Percentiles rank a stretch among this genome's conserved stretches.
Conservation (phyloP, 2,888 invertebrate genomes). For the Drosophila mulleri region DNA sequence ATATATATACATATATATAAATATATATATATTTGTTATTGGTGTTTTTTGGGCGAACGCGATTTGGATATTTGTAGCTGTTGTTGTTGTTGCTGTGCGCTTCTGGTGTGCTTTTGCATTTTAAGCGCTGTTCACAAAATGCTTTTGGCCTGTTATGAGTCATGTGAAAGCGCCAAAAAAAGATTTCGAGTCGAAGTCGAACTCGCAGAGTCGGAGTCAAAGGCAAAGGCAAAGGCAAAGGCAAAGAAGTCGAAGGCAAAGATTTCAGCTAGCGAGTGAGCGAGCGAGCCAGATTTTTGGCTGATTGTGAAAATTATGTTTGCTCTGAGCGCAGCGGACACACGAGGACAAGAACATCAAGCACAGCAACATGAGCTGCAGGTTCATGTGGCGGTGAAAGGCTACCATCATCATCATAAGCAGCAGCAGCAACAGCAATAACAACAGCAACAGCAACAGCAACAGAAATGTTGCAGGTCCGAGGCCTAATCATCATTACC, state of each 20-base stretch:
- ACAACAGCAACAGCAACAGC: conserved; percentile 20
- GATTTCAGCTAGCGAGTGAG: conserved; percentile 34
- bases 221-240: conserved; percentile 34
- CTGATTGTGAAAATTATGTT: conserved; percentile 79
- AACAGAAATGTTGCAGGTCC: conserved; percentile 36
- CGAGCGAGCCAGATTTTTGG: conserved; percentile 68
- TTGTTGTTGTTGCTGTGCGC: conserved; percentile 32
- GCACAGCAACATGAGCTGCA: conserved; percentile 56
- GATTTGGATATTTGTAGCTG: conserved; percentile 63
- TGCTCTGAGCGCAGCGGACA: conserved; percentile 71
- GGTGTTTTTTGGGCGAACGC: conserved; percentile 41
- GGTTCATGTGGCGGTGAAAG: conserved; percentile 80
- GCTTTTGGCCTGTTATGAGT: conserved; percentile 78
- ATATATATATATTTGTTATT: conserved; percentile 3
- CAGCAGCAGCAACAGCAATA: conserved; percentile 20
- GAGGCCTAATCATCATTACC: conserved; percentile 80
- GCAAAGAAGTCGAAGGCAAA: conserved; percentile 41
- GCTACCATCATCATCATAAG: conserved; percentile 74
- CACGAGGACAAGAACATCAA: conserved; percentile 53
- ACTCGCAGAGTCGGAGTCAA: conserved; percentile 17
- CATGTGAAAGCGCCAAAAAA: conserved; percentile 75
- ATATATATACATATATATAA: neutral
- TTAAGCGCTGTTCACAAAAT: conserved; percentile 63
- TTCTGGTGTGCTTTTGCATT: conserved; percentile 67
- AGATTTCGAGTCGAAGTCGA: conserved; percentile 37